phyloP scores from a whole-genome alignment of 2,113 vertebrate species.

The Lepus timidus region DNA sequence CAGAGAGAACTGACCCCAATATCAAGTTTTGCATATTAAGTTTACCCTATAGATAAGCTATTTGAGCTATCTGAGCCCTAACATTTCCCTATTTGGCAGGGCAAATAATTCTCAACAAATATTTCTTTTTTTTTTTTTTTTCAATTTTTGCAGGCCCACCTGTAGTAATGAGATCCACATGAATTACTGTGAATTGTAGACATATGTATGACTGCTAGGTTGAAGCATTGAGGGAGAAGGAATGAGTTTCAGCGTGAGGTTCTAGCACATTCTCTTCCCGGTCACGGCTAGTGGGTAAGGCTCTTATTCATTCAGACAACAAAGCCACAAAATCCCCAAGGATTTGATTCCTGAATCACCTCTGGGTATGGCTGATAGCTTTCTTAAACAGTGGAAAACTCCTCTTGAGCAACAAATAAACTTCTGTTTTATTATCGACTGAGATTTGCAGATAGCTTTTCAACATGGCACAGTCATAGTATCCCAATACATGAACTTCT shows the following conservation, averaged over 20 bases:
- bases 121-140: background rate
- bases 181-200: background rate
- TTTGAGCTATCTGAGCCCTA: background rate
- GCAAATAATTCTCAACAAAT: background rate
- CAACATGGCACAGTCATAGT: background rate
- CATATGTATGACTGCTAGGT: background rate
- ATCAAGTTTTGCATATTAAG: background rate
- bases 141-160: background rate
- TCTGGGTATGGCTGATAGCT: accelerated
- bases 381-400: background rate
- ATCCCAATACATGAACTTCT: background rate
- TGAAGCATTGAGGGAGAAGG: background rate
- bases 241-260: background rate
- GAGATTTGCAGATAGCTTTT: background rate
- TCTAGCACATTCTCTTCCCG: background rate
- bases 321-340: background rate
- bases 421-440: background rate
- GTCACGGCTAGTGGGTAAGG: accelerated
- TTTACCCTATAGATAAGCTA: background rate
- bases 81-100: background rate
- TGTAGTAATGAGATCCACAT: background rate
- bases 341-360: background rate
- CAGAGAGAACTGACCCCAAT: background rate
- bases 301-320: background rate
- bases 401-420: background rate